These are phyloP conservation scores for Semnopithecus entellus DNA, from an alignment of 2,113 vertebrate genomes.

Conservation along the genomic window DNA sequence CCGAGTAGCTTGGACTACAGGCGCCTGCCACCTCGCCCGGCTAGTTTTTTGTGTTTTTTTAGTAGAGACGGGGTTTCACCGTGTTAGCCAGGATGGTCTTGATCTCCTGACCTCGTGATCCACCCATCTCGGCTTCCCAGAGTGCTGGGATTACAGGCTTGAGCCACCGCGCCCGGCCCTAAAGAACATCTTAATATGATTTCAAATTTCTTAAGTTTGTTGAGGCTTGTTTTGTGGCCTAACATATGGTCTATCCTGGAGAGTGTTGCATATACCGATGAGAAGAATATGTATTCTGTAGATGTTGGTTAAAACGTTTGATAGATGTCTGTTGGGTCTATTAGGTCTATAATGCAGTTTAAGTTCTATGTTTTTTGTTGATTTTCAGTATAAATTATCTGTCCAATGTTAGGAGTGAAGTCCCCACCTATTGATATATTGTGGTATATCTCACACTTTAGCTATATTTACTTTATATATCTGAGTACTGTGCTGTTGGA, in stretches of 20 bases:
- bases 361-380: neutral
- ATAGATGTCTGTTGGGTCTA: neutral
- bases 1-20: no score
- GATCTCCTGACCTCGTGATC: no score
- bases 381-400: neutral
- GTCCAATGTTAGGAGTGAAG: neutral
- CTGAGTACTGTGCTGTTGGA: neutral
- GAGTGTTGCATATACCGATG: neutral
- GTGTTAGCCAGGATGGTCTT: no score
- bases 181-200: neutral
- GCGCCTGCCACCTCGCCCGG: no score
- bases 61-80: no score
- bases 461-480: neutral
- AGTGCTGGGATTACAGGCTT: no score
- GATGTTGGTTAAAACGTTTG: neutral
- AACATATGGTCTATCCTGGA: neutral
- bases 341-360: neutral
- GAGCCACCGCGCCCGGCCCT: no score
- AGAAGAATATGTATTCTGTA: neutral
- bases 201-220: neutral
- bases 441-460: neutral
- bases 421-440: neutral
- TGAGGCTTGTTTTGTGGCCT: neutral
- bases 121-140: no score
- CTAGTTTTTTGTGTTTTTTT: no score